Base-by-base conservation (phyloP, 2,113 vertebrate genomes). In the Xiphorhynchus elegans region DNA sequence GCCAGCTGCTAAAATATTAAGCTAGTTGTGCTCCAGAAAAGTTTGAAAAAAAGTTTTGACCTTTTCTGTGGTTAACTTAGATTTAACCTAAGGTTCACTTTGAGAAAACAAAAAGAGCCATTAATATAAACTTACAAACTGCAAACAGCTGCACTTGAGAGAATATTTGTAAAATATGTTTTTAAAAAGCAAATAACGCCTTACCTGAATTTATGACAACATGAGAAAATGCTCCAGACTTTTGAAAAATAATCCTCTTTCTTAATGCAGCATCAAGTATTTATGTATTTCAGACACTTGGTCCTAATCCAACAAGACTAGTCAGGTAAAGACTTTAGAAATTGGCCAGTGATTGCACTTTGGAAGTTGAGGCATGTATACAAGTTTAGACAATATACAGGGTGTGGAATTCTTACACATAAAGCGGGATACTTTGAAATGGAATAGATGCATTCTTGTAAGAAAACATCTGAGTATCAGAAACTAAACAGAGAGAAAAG, bases 1-100 rank as follows among this genome's bases (percentile, higher is more conserved):
- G 92, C 75, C 96, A 98, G 93, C 95, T 97, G 94, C 87, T 97
- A 93, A 97, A 96, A 94, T 95, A 97, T 84, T 89, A 85, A 78
- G 42, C 67, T 94, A 90, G 86, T 81, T 87, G 83, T 89, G 47
- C 52, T 85, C 44, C 78, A 89, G 52, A 95, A 98, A 97, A 94
- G 72, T 96, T 95, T 80, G 59, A 91, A 91, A 87, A 18, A 18
- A 11, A 10, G 76, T 91, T 47, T 93, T 94, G 40, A 77, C 63
- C 83, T 96, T 95, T 91, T 84, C 63, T 95, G 59, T 82, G 29
- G 37, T 91, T 91, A 60, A 60, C 21, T 81, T 89, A 89, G 42
- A 49, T 90, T 93, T 89, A 89, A 84, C n/a, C 50, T 83, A 60
- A 87, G 31, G 11, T 60, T 33, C 1, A 0, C 35, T 94, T 89